Evolutionary conservation across 2,888 invertebrate genomes (phyloP).

Genomic region (Lycophotia porphyrea): DNA sequence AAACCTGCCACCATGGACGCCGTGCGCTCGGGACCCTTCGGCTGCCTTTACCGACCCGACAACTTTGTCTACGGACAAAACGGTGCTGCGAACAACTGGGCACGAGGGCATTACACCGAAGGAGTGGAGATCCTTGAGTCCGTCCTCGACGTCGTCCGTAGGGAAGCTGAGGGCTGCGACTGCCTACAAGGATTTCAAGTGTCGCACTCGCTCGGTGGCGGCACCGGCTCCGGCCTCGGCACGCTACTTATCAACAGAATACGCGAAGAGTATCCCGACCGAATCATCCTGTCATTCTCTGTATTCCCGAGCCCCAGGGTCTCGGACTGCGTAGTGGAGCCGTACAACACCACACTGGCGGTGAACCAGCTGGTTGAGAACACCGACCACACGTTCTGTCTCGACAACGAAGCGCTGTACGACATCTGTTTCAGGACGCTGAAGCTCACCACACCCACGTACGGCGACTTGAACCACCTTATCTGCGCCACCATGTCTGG

Average conservation of each 20-base stretch:
- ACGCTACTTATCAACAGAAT: slow-evolving; percentile 95
- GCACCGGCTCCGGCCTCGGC: slow-evolving; percentile 88
- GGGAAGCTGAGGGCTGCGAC: slow-evolving; percentile 97
- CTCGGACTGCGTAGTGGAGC: slow-evolving; percentile 91
- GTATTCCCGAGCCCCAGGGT: slow-evolving; percentile 96
- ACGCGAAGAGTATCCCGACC: slow-evolving; percentile 96
- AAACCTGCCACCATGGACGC: slow-evolving; percentile 93
- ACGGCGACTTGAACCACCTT: slow-evolving; percentile 95
- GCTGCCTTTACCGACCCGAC: slow-evolving; percentile 96
- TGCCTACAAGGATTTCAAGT: slow-evolving; percentile 97
- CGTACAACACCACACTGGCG: slow-evolving; percentile 96
- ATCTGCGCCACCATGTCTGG: slow-evolving; percentile 96
- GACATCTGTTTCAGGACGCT: slow-evolving; percentile 95
- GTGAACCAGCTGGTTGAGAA: slow-evolving; percentile 96
- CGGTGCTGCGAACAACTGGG: slow-evolving; percentile 88
- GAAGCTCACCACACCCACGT: slow-evolving; percentile 94
- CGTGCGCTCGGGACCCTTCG: slow-evolving; percentile 95
- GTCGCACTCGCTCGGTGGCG: slow-evolving; percentile 92
- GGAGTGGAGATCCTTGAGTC: slow-evolving; percentile 96
- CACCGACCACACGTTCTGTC: slow-evolving; percentile 91
- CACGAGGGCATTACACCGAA: slow-evolving; percentile 96
- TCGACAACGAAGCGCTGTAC: slow-evolving; percentile 93
- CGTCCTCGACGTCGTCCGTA: slow-evolving; percentile 94
- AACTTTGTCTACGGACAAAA: slow-evolving; percentile 95
- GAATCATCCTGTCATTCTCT: slow-evolving; percentile 95